A percentile compares a stretch with the other conserved stretches of the same genome.
Conservation (phyloP, 2,797 vertebrate genomes). For the Sebastes matsubarae region DNA sequence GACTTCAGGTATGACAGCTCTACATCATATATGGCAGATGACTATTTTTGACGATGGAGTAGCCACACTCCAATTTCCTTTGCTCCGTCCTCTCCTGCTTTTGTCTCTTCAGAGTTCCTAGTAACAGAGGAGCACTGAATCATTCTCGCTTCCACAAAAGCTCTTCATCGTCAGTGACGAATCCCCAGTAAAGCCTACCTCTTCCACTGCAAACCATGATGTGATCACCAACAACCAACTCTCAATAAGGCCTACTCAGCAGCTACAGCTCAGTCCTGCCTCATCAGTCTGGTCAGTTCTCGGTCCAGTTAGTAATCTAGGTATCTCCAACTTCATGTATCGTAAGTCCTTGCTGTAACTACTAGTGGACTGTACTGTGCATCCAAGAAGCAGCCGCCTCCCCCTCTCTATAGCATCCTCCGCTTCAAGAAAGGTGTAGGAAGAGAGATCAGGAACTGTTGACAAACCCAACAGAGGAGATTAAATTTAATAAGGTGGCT, state of each 20-base stretch:
- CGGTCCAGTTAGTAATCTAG: neutral
- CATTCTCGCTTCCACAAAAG: neutral
- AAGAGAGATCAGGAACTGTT: neutral
- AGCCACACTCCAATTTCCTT: neutral
- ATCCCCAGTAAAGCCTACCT: neutral
- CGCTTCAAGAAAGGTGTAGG: neutral
- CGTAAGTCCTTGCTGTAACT: neutral
- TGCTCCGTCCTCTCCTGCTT: neutral
- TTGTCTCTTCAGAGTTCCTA: neutral
- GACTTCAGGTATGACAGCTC: neutral
- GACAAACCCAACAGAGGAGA: neutral
- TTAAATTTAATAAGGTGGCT: neutral
- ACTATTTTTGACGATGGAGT: neutral
- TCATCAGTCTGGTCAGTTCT: neutral
- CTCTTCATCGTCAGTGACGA: neutral
- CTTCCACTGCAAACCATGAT: neutral
- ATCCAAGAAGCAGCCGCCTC: neutral
- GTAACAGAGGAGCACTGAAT: neutral
- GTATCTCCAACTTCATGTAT: neutral
- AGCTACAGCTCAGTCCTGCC: neutral
- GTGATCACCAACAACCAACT: neutral
- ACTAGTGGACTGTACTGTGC: neutral
- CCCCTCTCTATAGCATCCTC: neutral
- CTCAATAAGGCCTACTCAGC: neutral
- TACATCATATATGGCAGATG: neutral